Percentiles rank a stretch among this genome's conserved stretches.
phyloP scores from a whole-genome alignment of 2,888 invertebrate species.

The Cerastis rubricosa region DNA sequence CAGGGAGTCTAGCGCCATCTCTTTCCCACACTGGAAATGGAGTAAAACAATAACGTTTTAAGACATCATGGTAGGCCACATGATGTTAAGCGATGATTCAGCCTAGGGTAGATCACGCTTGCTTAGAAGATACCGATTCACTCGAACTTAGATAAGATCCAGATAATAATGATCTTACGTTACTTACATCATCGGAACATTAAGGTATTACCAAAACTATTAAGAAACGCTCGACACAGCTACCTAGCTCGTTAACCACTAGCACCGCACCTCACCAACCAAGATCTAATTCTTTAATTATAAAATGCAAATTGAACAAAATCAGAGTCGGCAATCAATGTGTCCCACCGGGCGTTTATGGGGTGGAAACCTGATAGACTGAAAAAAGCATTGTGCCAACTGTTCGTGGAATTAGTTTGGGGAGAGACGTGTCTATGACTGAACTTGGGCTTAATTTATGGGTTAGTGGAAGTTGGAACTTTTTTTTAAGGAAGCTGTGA shows the following conservation, averaged over 20 bases:
- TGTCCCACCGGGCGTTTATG: conserved; percentile 82
- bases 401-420: conserved; percentile 69
- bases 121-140: no score
- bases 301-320: conserved; percentile 87
- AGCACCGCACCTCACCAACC: conserved; percentile 18
- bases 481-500: background rate
- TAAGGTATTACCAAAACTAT: background rate
- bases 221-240: no score
- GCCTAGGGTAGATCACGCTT: no score
- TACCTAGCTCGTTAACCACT: conserved; percentile 39
- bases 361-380: conserved; percentile 87
- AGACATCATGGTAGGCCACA: no score
- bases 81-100: no score
- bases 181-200: background rate
- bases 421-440: conserved; percentile 53
- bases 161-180: no score
- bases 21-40: no score
- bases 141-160: no score
- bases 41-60: no score
- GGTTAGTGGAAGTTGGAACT: conserved; percentile 6
- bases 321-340: conserved; percentile 81
- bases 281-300: conserved; percentile 88
- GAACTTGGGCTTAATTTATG: conserved; percentile 30
- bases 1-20: no score
- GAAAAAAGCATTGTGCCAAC: conserved; percentile 74